phyloP scores from a whole-genome alignment of 2,113 vertebrate genomes.

The Genyomyrus donnyi region DNA sequence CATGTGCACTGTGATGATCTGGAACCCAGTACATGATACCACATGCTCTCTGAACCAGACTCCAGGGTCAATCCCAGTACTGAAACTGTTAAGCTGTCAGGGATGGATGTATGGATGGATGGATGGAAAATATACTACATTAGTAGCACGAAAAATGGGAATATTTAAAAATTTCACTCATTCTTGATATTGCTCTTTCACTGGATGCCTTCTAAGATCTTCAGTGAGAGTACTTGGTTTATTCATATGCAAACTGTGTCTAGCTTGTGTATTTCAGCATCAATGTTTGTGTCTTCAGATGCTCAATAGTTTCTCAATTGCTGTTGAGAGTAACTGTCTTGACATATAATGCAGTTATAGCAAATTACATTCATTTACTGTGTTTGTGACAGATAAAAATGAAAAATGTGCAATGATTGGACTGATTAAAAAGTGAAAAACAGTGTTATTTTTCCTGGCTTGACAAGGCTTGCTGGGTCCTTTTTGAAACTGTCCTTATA shows the following conservation, averaged over 20 bases:
- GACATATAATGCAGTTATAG: background rate
- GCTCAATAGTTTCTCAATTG: background rate
- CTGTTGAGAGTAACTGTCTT: background rate
- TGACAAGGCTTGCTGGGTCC: background rate
- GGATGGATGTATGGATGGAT: background rate
- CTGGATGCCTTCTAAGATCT: background rate
- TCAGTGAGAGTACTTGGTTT: background rate
- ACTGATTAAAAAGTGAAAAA: background rate
- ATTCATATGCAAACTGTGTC: background rate
- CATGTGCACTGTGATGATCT: background rate
- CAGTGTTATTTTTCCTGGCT: background rate
- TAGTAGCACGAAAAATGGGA: background rate
- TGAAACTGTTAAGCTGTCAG: background rate
- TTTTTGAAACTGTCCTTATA: background rate
- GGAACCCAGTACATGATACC: background rate
- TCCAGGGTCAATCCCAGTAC: background rate
- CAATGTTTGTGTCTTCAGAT: background rate
- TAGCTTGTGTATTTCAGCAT: background rate
- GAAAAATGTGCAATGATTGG: background rate
- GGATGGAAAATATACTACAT: background rate
- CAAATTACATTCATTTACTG: background rate
- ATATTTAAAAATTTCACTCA: background rate
- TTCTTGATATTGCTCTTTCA: background rate
- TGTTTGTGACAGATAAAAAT: background rate
- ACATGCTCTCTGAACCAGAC: background rate